Percentiles rank a stretch among this genome's conserved stretches.
Evolutionary conservation across 2,797 vertebrate species (phyloP).

Genomic region (Acrossocheilus fasciatus): DNA sequence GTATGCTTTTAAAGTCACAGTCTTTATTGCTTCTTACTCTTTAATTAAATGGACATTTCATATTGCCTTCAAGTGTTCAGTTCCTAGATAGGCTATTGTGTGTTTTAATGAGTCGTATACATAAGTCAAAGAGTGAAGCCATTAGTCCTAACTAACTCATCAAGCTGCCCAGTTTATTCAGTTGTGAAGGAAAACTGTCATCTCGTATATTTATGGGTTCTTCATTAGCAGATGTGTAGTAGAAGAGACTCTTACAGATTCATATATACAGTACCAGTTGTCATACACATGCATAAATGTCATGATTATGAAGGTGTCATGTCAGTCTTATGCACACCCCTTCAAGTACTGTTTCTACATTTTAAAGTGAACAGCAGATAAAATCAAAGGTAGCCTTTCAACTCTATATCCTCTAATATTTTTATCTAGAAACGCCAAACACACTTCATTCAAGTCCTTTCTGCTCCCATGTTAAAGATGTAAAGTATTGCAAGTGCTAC

Average conservation of each 20-base stretch:
- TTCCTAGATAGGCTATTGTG: neutral
- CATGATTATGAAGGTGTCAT: too few species aligned
- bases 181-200: slow-evolving; percentile 11
- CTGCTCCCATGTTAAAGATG: neutral
- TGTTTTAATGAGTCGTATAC: slow-evolving; percentile 8
- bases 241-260: neutral
- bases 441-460: neutral
- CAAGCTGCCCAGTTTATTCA: neutral
- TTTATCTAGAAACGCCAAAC: neutral
- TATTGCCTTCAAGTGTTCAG: slow-evolving; percentile 16
- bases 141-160: slow-evolving; percentile 26
- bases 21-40: slow-evolving; percentile 27
- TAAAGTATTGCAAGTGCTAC: neutral
- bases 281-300: too few species aligned
- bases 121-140: slow-evolving; percentile 1
- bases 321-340: too few species aligned
- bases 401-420: neutral
- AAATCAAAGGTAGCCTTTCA: too few species aligned
- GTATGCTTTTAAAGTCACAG: slow-evolving; percentile 71
- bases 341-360: neutral
- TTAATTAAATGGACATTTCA: slow-evolving; percentile 31
- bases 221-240: neutral
- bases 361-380: neutral
- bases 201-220: neutral
- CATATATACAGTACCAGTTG: neutral